Conservation (phyloP, 1,140 invertebrate genomes). For the Philaenus spumarius region DNA sequence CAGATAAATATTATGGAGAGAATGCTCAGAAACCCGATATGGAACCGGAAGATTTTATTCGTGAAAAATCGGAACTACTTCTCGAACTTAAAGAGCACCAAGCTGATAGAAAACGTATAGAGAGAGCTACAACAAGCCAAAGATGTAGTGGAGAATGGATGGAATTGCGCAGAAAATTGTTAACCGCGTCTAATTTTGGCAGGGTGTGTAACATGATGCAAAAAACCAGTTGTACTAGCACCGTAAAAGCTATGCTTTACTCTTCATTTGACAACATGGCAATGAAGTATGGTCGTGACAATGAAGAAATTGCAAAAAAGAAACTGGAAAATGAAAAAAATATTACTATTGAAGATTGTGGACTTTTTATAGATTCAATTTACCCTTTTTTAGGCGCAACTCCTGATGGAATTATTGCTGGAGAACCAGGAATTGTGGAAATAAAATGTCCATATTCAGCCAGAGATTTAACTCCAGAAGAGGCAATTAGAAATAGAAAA, state of each 20-base stretch:
- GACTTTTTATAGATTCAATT: too few species aligned
- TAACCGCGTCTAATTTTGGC: too few species aligned
- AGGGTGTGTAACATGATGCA: too few species aligned
- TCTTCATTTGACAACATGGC: too few species aligned
- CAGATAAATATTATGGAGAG: too few species aligned
- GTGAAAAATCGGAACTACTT: neutral
- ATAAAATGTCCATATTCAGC: constrained; percentile 36
- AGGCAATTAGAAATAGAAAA: constrained; percentile 23
- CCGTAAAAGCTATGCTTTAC: too few species aligned
- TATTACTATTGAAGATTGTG: too few species aligned
- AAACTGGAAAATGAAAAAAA: neutral
- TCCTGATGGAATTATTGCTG: neutral
- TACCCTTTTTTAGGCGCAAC: neutral
- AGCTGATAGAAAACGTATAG: neutral
- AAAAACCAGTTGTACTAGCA: too few species aligned
- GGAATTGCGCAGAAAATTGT: too few species aligned
- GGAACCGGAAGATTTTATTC: neutral
- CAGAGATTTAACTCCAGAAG: constrained; percentile 18
- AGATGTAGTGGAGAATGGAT: neutral
- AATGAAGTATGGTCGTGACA: neutral
- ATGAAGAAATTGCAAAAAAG: neutral
- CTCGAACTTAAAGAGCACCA: neutral
- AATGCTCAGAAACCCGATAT: constrained; percentile 12
- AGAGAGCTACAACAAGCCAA: neutral
- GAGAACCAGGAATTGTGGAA: constrained; percentile 30